Conservation (phyloP, 2,888 invertebrate genomes). For the Cyclophora punctaria region DNA sequence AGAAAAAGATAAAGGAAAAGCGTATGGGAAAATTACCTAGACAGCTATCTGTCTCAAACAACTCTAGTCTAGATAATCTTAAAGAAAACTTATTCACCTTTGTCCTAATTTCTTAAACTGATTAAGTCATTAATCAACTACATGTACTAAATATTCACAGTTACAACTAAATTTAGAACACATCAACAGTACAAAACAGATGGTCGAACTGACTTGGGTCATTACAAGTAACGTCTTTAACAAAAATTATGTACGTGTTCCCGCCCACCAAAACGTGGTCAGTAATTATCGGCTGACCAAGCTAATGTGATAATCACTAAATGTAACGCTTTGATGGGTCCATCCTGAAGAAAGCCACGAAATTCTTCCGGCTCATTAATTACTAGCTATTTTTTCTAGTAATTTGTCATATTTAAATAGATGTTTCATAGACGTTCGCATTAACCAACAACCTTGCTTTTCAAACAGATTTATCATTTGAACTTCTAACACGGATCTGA, state of each 20-base stretch:
- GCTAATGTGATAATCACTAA: slow-evolving; percentile 31
- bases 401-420: slow-evolving; percentile 20
- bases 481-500: no score
- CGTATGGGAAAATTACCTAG: no score
- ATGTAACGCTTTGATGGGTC: slow-evolving; percentile 64
- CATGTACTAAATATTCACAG: slow-evolving; percentile 16
- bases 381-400: slow-evolving; percentile 31
- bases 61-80: no score
- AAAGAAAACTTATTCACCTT: no score
- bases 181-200: slow-evolving; percentile 32
- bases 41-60: no score
- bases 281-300: slow-evolving; percentile 59
- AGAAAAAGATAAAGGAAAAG: no score
- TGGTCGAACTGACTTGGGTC: slow-evolving; percentile 44
- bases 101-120: background rate
- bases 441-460: no score
- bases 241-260: slow-evolving; percentile 66
- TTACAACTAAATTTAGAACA: slow-evolving; percentile 3
- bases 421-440: background rate
- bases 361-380: slow-evolving; percentile 43
- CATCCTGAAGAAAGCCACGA: slow-evolving; percentile 35
- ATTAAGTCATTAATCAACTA: background rate
- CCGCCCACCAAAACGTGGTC: slow-evolving; percentile 54
- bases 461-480: no score
- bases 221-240: slow-evolving; percentile 64